phyloP scores from a whole-genome alignment of 2,797 vertebrate species.

The Melanotaenia maccullochi region DNA sequence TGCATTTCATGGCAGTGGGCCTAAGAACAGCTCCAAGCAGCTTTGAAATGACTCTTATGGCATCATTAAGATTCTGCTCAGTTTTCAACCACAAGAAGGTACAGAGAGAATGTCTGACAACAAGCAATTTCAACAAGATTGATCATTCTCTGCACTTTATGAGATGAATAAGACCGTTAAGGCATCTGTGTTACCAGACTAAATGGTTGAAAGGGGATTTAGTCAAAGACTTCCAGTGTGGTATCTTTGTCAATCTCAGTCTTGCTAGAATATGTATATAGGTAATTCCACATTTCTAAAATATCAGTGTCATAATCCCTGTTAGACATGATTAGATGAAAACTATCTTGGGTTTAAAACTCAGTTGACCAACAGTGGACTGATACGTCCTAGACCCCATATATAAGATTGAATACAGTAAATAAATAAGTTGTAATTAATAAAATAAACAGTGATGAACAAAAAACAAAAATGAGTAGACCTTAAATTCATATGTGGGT shows the following conservation, averaged over 20 bases:
- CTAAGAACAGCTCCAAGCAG: conserved; percentile 36
- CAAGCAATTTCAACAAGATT: conserved; percentile 39
- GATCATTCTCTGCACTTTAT: conserved; percentile 25
- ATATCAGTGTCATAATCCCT: too few species aligned
- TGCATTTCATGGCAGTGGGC: conserved; percentile 13
- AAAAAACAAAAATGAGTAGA: too few species aligned
- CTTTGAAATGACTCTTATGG: conserved; percentile 24
- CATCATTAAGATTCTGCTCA: conserved; percentile 54
- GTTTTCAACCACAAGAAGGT: conserved; percentile 34
- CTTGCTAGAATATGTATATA: too few species aligned
- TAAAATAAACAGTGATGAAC: too few species aligned
- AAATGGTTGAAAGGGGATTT: not conserved
- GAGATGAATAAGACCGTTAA: conserved; percentile 25
- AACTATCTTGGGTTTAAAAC: not conserved
- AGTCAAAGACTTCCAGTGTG: not conserved
- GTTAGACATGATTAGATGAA: too few species aligned
- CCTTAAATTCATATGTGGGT: too few species aligned
- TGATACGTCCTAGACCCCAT: too few species aligned
- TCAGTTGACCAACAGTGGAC: too few species aligned
- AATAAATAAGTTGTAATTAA: too few species aligned
- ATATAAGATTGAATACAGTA: too few species aligned
- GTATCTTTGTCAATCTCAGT: too few species aligned
- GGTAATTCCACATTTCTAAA: too few species aligned
- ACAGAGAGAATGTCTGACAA: conserved; percentile 40
- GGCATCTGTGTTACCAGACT: not conserved